Conservation (phyloP, 2,113 vertebrate genomes). For the Scopus umbretta region DNA sequence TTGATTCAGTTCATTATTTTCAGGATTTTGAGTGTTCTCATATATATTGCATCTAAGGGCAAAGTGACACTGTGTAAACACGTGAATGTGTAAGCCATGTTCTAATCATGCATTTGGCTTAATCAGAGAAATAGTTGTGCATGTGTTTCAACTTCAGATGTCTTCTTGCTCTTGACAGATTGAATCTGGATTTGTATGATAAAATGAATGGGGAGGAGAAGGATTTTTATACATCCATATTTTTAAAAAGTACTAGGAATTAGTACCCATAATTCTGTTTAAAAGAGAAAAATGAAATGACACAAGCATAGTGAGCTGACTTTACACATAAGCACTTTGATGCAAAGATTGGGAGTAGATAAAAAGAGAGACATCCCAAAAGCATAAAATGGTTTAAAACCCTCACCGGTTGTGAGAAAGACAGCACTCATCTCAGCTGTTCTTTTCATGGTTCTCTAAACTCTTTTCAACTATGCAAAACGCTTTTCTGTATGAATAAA, state of each 20-base stretch:
- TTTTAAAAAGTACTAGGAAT: background rate
- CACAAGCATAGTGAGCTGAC: background rate
- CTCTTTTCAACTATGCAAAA: background rate
- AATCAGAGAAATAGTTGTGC: background rate
- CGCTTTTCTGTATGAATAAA: background rate
- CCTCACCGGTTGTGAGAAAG: background rate
- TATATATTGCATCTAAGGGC: background rate
- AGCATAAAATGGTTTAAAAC: background rate
- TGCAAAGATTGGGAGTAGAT: background rate
- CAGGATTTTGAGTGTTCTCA: background rate
- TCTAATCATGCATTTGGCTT: background rate
- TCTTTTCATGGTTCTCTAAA: background rate
- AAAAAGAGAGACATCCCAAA: background rate
- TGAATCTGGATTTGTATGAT: background rate
- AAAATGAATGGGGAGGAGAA: background rate
- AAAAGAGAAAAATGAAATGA: background rate
- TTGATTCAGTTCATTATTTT: background rate
- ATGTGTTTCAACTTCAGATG: background rate
- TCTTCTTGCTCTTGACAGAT: background rate
- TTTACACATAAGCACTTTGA: background rate
- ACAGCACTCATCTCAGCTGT: background rate
- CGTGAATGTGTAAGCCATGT: background rate
- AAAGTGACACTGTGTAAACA: background rate
- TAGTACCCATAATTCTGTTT: background rate
- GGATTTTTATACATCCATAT: background rate